Evolutionary conservation across 2,888 invertebrate genomes (phyloP).

Genomic region (Spilosoma lubricipeda): DNA sequence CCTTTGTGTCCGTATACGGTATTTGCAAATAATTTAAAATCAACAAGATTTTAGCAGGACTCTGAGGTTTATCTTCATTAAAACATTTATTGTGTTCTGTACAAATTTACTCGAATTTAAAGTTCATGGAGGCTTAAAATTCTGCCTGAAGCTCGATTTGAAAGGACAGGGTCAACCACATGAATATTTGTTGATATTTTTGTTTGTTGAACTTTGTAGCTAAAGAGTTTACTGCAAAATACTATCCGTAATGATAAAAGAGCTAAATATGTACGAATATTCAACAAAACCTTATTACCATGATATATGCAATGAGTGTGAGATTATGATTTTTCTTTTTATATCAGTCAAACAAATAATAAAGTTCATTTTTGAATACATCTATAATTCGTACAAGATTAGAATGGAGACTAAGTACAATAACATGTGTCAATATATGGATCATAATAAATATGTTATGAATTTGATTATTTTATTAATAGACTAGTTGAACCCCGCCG

Average conservation of each 20-base stretch:
- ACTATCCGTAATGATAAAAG: neutral
- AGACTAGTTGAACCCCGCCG: no score
- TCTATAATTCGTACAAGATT: no score
- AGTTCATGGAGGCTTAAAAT: constrained; percentile 13
- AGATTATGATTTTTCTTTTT: no score
- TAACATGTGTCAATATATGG: no score
- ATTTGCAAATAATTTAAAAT: constrained; percentile 32
- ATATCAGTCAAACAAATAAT: neutral
- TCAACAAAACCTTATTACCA: no score
- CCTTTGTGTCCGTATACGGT: constrained; percentile 24
- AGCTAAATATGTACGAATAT: no score
- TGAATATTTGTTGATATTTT: neutral
- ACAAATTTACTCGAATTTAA: constrained; percentile 20
- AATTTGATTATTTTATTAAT: no score
- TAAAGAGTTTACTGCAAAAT: constrained; percentile 18
- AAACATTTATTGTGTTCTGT: constrained; percentile 16
- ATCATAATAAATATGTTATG: no score
- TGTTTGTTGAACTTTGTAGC: neutral
- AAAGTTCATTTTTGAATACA: no score
- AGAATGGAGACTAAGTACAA: no score
- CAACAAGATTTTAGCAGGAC: constrained; percentile 28
- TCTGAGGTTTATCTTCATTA: constrained; percentile 25
- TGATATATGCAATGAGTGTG: no score
- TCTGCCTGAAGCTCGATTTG: neutral
- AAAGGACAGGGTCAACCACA: constrained; percentile 3